phyloP scores from a whole-genome alignment of 2,113 vertebrate species.

The Rhynchopsitta pachyrhyncha region DNA sequence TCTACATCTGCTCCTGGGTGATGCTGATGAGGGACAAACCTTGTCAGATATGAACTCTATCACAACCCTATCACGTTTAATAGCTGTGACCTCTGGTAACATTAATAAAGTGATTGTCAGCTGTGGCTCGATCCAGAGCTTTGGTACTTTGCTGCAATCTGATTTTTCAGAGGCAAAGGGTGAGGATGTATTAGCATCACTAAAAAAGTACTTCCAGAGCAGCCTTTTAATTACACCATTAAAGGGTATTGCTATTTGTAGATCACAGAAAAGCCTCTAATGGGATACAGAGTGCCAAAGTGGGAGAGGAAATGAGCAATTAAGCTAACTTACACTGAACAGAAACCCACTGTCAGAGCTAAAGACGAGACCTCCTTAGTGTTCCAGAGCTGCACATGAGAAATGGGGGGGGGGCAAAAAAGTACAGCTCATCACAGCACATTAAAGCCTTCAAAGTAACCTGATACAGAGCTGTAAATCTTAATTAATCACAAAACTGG shows the following conservation, averaged over 20 bases:
- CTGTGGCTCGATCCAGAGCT: not conserved
- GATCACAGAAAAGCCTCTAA: constrained; percentile 60
- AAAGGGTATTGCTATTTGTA: constrained; percentile 50
- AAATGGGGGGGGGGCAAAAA: not conserved
- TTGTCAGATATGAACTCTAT: not conserved
- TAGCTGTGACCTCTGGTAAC: not conserved
- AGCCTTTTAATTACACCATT: constrained; percentile 39
- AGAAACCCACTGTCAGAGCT: constrained; percentile 52
- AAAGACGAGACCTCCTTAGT: not conserved
- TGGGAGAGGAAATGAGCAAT: constrained; percentile 63
- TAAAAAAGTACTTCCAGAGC: constrained; percentile 31
- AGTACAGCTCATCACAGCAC: not conserved
- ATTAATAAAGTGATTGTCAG: not conserved
- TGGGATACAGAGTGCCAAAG: constrained; percentile 44
- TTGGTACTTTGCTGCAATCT: not conserved
- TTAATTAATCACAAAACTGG: constrained; percentile 35
- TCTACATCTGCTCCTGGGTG: not conserved
- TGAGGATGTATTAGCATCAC: not conserved
- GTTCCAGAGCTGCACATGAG: not conserved
- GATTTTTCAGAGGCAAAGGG: not conserved
- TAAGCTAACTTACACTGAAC: constrained; percentile 61
- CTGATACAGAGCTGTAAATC: not conserved
- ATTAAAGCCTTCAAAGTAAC: constrained; percentile 9
- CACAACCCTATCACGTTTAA: not conserved
- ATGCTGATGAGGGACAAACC: not conserved